Percentiles rank a stretch among this genome's conserved stretches.
Evolutionary conservation across 2,113 vertebrate species (phyloP).

Genomic region (Condylura cristata): DNA sequence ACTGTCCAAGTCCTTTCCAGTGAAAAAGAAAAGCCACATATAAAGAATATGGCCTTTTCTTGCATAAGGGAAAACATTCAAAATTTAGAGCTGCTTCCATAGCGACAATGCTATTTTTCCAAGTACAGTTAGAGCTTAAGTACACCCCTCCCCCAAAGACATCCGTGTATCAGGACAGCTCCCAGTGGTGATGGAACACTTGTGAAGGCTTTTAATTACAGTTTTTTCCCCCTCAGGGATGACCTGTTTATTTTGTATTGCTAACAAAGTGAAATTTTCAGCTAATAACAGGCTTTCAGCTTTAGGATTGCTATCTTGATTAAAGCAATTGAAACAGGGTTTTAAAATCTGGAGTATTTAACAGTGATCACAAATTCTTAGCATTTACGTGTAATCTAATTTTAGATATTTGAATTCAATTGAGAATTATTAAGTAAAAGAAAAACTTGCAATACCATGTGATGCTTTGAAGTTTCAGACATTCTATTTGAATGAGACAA

Average conservation of each 20-base stretch:
- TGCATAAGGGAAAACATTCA: conserved; percentile 41
- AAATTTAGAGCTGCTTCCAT: conserved; percentile 77
- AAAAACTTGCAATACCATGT: neutral
- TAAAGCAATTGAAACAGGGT: neutral
- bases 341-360: neutral
- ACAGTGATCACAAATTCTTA: conserved; percentile 30
- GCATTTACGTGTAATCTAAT: conserved; percentile 14
- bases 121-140: conserved; percentile 49
- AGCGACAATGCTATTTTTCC: conserved; percentile 72
- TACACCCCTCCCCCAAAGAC: conserved; percentile 48
- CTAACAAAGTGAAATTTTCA: neutral
- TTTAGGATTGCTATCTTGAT: conserved; percentile 3
- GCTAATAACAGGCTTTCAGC: conserved; percentile 19
- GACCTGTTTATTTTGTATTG: conserved; percentile 46
- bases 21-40: conserved; percentile 17
- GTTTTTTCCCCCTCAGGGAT: neutral
- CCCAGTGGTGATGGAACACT: conserved; percentile 30
- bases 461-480: neutral
- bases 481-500: neutral
- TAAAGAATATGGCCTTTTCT: conserved; percentile 64
- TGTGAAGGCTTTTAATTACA: conserved; percentile 53
- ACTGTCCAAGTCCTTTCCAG: neutral
- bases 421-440: conserved; percentile 22
- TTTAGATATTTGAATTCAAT: conserved; percentile 50
- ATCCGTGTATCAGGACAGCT: conserved; percentile 8